Conservation (phyloP, 2,888 invertebrate genomes). For the Meghimatium bilineatum region DNA sequence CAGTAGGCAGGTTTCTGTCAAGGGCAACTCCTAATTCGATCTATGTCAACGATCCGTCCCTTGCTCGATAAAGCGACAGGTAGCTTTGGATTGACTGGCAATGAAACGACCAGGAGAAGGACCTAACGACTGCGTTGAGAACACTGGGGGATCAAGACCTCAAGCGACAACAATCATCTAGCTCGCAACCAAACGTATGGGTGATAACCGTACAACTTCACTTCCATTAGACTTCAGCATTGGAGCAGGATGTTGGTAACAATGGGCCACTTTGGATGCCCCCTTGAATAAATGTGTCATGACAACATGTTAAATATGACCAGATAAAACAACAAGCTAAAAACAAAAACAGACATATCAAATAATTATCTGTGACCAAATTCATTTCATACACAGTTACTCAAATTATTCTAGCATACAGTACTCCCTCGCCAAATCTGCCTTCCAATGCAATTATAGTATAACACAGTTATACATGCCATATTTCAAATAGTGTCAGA, state of each 20-base stretch:
- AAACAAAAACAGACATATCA: slow-evolving; percentile 7
- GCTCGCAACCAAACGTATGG: slow-evolving; percentile 39
- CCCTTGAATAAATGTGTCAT: slow-evolving; percentile 47
- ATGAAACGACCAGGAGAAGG: slow-evolving; percentile 28
- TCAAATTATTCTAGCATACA: background rate
- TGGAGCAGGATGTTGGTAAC: slow-evolving; percentile 25
- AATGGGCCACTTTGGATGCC: slow-evolving; percentile 42
- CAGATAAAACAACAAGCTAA: background rate
- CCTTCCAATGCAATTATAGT: too few relatives aligned
- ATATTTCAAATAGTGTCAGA: too few relatives aligned
- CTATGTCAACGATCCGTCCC: background rate
- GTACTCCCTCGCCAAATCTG: too few relatives aligned
- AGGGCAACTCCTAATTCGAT: background rate
- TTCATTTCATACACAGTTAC: background rate
- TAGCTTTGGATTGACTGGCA: slow-evolving; percentile 18
- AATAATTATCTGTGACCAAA: background rate
- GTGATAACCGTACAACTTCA: slow-evolving; percentile 29
- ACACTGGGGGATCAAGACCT: slow-evolving; percentile 14
- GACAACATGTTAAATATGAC: slow-evolving; percentile 46
- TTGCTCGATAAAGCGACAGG: slow-evolving; percentile 29
- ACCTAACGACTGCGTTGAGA: slow-evolving; percentile 29
- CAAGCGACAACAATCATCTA: slow-evolving; percentile 29
- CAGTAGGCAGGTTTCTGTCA: background rate
- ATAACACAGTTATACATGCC: too few relatives aligned
- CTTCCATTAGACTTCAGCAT: slow-evolving; percentile 25